Conservation (phyloP, 2,797 vertebrate species). For the Eospalax fontanierii region DNA sequence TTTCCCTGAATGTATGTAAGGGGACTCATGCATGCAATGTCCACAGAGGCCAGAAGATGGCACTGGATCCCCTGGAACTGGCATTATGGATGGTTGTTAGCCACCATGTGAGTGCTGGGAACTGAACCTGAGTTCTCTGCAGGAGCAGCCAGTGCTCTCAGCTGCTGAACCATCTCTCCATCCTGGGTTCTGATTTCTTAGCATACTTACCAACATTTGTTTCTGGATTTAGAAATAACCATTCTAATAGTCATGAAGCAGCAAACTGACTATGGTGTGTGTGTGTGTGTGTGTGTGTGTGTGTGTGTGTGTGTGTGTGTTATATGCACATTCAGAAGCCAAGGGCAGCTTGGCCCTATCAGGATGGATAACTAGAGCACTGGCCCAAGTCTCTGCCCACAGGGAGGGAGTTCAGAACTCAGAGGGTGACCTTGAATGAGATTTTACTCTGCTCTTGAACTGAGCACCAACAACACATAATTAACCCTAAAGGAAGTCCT, state of each 20-base stretch:
- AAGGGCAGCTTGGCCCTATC: slow-evolving; percentile 59
- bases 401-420: slow-evolving; percentile 76
- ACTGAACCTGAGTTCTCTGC: no score
- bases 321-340: neutral
- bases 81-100: no score
- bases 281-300: no score
- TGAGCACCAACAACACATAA: slow-evolving; percentile 74
- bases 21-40: no score
- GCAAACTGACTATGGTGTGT: no score
- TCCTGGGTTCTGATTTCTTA: neutral
- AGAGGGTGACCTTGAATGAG: slow-evolving; percentile 88
- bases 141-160: no score
- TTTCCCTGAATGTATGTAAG: no score
- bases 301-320: neutral
- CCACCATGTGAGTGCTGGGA: no score
- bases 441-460: slow-evolving; percentile 76
- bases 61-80: no score
- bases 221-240: neutral
- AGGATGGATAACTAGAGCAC: slow-evolving; percentile 80
- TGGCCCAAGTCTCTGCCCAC: slow-evolving; percentile 70
- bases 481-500: slow-evolving; percentile 85
- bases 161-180: no score
- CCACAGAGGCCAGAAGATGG: no score
- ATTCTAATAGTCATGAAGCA: neutral
- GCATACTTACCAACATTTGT: neutral